Evolutionary conservation across 2,888 invertebrate species (phyloP).

Genomic region (Chesias legatella): DNA sequence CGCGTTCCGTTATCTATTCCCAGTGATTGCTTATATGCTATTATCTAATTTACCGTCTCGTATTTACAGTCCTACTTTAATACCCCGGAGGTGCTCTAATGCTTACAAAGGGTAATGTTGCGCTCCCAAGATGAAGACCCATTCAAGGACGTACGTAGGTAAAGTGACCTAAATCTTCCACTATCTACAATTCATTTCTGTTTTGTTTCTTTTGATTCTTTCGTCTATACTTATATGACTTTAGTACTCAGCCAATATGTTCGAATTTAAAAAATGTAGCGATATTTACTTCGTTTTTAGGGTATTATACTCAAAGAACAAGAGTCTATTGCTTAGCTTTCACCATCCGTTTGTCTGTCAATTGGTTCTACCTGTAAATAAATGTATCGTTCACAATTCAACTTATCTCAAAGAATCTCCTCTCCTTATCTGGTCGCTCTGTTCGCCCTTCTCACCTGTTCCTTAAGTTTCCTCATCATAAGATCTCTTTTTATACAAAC

Average conservation of each 20-base stretch:
- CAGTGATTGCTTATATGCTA: constrained; percentile 19
- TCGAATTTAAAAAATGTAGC: constrained; percentile 33
- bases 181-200: constrained; percentile 44
- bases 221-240: constrained; percentile 8
- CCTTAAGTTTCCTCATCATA: no score
- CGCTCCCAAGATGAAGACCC: constrained; percentile 41
- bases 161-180: constrained; percentile 50
- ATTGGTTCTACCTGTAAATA: no score
- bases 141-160: constrained; percentile 40
- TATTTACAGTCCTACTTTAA: constrained; percentile 31
- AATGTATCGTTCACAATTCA: no score
- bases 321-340: no score
- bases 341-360: no score
- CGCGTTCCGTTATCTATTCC: constrained; percentile 3
- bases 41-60: constrained; percentile 27
- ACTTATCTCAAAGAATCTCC: no score
- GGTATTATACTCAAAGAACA: no score
- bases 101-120: constrained; percentile 40
- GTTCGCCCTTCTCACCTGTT: no score
- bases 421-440: no score
- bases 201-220: constrained; percentile 23
- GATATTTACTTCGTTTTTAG: no score
- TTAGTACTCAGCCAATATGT: constrained; percentile 8
- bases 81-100: constrained; percentile 31
- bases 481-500: no score